Base-by-base conservation (phyloP, 2,113 vertebrate genomes). In the Perca schrenkii region DNA sequence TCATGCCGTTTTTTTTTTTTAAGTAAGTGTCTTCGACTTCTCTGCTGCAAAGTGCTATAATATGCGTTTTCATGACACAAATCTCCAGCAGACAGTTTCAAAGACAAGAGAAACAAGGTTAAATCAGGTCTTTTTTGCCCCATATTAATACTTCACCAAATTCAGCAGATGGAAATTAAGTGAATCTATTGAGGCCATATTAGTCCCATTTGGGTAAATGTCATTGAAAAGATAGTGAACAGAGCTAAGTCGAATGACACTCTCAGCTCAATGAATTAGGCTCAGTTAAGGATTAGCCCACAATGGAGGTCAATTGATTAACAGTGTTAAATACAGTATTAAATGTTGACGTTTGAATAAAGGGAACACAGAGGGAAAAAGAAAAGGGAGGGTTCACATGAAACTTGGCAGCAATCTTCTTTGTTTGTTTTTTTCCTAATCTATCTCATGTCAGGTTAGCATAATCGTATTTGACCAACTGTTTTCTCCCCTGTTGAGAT, bases 271-370 rank as follows among this genome's bases (percentile, higher is more conserved):
- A 91, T 93, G 87, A 93, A 93, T 93, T 92, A 88, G 91, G 76
- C 93, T 92, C 91, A 89, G 90, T 92, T 82, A 58, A 80, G 90
- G 91, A 94, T 94, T 91, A 94, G 87, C 88, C 85, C 64, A 92
- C 92, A 93, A 93, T 93, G 85, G 92, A 91, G 93, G 93, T 94
- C 93, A 93, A 91, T 93, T 94, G 93, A 94, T 92, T 94, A 91
- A 80, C 86, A 85, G 82, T 87, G 89, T 91, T 91, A 89, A 89
- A 84, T 65, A 83, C 82, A 83, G 80, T 76, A 66, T 86, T 88
- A 91, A 93, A 85, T 63, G 79, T 76, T 82, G 65, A 89, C 89
- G 70, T 92, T 88, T 88, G 56, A 91, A 88, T 75, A 47, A 86
- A 83, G 79, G 66, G 75, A 80, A 77, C 57, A 76, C 25, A 40